phyloP scores from a whole-genome alignment of 2,113 vertebrate genomes.

The Amia ocellicauda region DNA sequence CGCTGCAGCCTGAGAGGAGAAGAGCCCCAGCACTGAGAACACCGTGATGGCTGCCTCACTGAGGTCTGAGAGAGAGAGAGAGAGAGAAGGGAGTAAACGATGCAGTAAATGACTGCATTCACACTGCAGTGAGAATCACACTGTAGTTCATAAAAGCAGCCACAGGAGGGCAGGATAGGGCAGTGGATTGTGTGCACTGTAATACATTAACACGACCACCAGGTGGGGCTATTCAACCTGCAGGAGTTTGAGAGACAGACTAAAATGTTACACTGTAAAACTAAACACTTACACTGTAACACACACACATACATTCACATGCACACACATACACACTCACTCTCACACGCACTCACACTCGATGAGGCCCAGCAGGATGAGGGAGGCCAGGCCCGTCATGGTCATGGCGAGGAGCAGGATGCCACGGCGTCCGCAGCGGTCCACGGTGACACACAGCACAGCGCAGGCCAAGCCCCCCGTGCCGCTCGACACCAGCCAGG shows the following conservation, averaged over 20 bases:
- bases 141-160: neutral
- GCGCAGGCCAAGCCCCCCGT: constrained; percentile 77
- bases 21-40: constrained; percentile 81
- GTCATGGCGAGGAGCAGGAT: constrained; percentile 82
- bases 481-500: constrained; percentile 76
- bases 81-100: neutral
- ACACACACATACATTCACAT: constrained; percentile 9
- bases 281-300: neutral
- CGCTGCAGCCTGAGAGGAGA: constrained; percentile 78
- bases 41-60: constrained; percentile 74
- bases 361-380: constrained; percentile 80
- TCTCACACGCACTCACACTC: constrained; percentile 67
- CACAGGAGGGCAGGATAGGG: neutral
- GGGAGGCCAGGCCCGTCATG: constrained; percentile 76
- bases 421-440: constrained; percentile 79
- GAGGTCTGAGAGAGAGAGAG: constrained; percentile 64
- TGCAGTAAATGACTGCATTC: neutral
- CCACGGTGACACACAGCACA: constrained; percentile 74
- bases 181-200: too few relatives aligned
- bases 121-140: neutral
- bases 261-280: neutral
- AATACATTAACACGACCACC: neutral
- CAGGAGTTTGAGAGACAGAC: neutral
- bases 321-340: neutral
- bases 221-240: constrained; percentile 10